phyloP scores from a whole-genome alignment of 1,140 invertebrate species.

The Trypoxylus dichotomus region DNA sequence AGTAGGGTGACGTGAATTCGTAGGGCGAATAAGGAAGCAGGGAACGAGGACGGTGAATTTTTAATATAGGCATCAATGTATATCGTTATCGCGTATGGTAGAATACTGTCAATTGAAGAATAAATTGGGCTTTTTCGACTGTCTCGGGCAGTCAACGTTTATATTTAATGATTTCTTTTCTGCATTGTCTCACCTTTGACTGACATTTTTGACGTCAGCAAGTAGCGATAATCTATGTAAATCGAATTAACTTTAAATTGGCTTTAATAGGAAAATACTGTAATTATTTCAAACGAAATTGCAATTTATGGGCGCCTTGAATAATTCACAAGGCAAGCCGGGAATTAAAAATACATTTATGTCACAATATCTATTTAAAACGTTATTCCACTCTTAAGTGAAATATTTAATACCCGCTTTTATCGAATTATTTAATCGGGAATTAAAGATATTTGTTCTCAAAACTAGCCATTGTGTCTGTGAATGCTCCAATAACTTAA shows the following conservation, averaged over 20 bases:
- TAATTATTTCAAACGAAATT: not conserved
- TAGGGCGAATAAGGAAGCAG: not conserved
- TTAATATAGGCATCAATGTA: slow-evolving; percentile 9
- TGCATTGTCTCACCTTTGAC: not conserved
- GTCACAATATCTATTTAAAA: too few relatives aligned
- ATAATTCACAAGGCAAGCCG: not conserved
- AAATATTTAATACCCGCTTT: too few relatives aligned
- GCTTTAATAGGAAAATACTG: not conserved
- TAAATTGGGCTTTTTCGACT: not conserved
- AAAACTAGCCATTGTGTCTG: too few relatives aligned
- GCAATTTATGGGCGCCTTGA: not conserved
- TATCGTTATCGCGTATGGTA: slow-evolving; percentile 4
- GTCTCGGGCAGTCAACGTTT: not conserved
- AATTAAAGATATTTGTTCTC: too few relatives aligned
- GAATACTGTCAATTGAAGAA: not conserved
- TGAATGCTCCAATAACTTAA: too few relatives aligned
- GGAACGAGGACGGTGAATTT: not conserved
- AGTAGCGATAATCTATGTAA: not conserved
- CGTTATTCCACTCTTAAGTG: too few relatives aligned
- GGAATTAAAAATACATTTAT: too few relatives aligned
- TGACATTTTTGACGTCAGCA: not conserved
- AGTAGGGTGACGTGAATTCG: not conserved
- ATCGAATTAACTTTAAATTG: not conserved
- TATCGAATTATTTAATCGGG: too few relatives aligned
- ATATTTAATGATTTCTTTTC: slow-evolving; percentile 13